A percentile compares a stretch with the other conserved stretches of the same genome.
phyloP scores from a whole-genome alignment of 2,113 vertebrate species.

The Cynopterus brachyotis region DNA sequence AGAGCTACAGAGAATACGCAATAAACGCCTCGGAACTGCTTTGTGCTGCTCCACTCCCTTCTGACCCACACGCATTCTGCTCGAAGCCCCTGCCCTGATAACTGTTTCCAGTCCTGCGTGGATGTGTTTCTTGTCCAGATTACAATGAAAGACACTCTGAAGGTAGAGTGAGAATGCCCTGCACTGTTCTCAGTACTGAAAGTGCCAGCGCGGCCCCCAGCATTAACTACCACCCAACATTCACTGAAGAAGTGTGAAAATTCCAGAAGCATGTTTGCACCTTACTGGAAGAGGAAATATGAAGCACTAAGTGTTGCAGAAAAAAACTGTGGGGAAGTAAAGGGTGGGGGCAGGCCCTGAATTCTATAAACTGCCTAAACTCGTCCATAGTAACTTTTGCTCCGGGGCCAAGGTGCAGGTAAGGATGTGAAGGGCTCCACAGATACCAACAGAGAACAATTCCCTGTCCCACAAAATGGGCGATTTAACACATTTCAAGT shows the following conservation, averaged over 20 bases:
- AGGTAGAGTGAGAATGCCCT: neutral
- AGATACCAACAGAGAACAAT: neutral
- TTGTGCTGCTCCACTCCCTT: neutral
- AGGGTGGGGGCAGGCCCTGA: neutral
- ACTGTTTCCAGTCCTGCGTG: neutral
- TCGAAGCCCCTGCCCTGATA: accelerated
- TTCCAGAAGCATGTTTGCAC: neutral
- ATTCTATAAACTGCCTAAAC: too few relatives aligned
- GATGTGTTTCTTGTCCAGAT: too few relatives aligned
- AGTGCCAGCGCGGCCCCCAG: neutral
- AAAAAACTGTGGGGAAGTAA: neutral
- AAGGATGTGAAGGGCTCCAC: accelerated
- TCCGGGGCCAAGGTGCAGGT: neutral
- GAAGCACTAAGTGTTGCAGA: neutral
- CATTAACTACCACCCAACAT: neutral
- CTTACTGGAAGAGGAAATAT: neutral
- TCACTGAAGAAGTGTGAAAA: neutral
- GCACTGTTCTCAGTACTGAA: too few relatives aligned
- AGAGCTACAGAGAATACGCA: accelerated
- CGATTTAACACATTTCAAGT: neutral
- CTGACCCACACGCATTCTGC: neutral
- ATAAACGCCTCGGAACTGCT: neutral
- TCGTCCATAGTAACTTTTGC: neutral
- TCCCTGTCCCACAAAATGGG: neutral
- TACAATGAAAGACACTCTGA: neutral